Conservation (phyloP, 1,140 invertebrate genomes). For the Apis florea region DNA sequence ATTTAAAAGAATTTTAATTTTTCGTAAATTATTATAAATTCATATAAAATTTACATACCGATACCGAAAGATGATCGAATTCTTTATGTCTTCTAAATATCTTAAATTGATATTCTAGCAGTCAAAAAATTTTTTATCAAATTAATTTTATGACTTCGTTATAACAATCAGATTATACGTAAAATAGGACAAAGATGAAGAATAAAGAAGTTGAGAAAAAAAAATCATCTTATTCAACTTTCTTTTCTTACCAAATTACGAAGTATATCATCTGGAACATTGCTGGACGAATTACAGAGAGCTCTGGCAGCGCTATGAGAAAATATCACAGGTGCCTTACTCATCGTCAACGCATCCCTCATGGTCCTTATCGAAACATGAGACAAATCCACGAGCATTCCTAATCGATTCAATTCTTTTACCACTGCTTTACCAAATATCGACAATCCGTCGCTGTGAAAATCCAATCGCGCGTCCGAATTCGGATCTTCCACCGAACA, state of each 20-base stretch:
- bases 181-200: neutral
- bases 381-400: constrained; percentile 97
- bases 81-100: too few relatives aligned
- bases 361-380: constrained; percentile 94
- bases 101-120: too few relatives aligned
- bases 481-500: constrained; percentile 79
- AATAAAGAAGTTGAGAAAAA: neutral
- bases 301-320: constrained; percentile 93
- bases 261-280: constrained; percentile 93
- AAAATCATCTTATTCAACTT: neutral
- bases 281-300: constrained; percentile 92
- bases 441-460: constrained; percentile 85
- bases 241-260: constrained; percentile 84
- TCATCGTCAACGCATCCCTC: constrained; percentile 89
- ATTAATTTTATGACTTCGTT: too few relatives aligned
- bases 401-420: constrained; percentile 91
- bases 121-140: too few relatives aligned
- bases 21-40: too few relatives aligned
- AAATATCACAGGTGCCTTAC: constrained; percentile 94
- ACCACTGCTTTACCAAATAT: constrained; percentile 89
- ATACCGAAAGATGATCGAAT: too few relatives aligned
- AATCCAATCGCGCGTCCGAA: constrained; percentile 77
- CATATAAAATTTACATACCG: too few relatives aligned
- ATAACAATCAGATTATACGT: too few relatives aligned
- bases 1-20: too few relatives aligned